Evolutionary conservation across 2,888 invertebrate species (phyloP).

Genomic region (Pammene aurita): DNA sequence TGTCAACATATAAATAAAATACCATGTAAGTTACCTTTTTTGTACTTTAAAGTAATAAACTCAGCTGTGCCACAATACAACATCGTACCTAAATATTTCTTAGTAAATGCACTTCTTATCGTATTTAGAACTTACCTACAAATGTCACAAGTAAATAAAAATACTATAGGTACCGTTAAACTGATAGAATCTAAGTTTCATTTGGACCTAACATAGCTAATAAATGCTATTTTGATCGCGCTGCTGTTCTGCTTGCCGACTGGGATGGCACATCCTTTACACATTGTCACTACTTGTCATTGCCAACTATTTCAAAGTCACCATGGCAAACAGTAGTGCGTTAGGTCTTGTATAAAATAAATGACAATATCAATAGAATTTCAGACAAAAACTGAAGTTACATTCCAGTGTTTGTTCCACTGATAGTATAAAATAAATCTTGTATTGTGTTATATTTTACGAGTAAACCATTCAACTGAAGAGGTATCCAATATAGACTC

Average conservation of each 20-base stretch:
- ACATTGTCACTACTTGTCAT: neutral
- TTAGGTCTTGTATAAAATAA: constrained; percentile 57
- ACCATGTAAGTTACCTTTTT: constrained; percentile 33
- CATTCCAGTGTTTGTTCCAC: constrained; percentile 43
- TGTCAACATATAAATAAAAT: constrained; percentile 21
- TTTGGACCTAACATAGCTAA: constrained; percentile 53
- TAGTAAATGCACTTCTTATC: constrained; percentile 48
- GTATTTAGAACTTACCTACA: constrained; percentile 46
- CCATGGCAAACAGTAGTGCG: constrained; percentile 25
- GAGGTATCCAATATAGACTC: constrained; percentile 41
- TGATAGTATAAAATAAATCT: constrained; percentile 42
- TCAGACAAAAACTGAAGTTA: constrained; percentile 43
- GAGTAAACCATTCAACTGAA: constrained; percentile 35
- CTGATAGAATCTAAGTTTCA: constrained; percentile 59
- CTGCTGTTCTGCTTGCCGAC: constrained; percentile 22
- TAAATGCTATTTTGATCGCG: constrained; percentile 26
- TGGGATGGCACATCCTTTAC: neutral
- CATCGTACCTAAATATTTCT: constrained; percentile 51
- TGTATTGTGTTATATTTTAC: constrained; percentile 38
- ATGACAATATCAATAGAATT: constrained; percentile 54
- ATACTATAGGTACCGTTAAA: constrained; percentile 43
- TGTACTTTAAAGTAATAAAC: constrained; percentile 36
- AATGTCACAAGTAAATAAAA: constrained; percentile 49
- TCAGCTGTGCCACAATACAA: constrained; percentile 50
- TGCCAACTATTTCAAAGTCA: neutral